Conservation (phyloP, 2,888 invertebrate genomes). For the Plutella xylostella region DNA sequence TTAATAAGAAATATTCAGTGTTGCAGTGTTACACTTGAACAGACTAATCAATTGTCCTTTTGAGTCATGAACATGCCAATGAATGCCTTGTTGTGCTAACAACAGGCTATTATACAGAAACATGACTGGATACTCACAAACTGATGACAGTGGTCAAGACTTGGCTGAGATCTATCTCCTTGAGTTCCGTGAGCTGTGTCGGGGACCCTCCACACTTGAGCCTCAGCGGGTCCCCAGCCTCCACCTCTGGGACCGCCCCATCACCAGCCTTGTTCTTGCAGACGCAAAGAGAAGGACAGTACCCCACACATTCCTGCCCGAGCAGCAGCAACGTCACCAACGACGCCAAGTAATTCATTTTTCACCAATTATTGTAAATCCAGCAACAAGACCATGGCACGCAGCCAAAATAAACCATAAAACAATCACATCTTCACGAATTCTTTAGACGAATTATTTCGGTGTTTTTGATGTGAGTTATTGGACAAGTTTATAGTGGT, state of each 20-base stretch:
- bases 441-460: too few relatives aligned
- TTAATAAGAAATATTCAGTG: too few relatives aligned
- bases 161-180: conserved; percentile 72
- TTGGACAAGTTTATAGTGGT: too few relatives aligned
- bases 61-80: not conserved
- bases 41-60: not conserved
- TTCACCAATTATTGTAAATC: conserved; percentile 41
- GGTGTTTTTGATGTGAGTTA: too few relatives aligned
- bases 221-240: conserved; percentile 68
- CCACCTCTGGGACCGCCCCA: conserved; percentile 58
- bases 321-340: conserved; percentile 35
- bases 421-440: conserved; percentile 62
- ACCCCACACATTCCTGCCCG: conserved; percentile 32
- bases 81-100: too few relatives aligned
- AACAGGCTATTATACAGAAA: too few relatives aligned
- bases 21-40: too few relatives aligned
- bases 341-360: conserved; percentile 43
- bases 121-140: conserved; percentile 71
- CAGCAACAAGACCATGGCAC: conserved; percentile 55
- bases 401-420: conserved; percentile 50
- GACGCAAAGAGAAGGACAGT: conserved; percentile 64
- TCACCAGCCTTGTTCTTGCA: conserved; percentile 68
- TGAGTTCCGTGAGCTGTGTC: conserved; percentile 69
- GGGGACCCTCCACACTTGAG: conserved; percentile 73
- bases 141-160: conserved; percentile 72